A percentile compares a stretch with the other conserved stretches of the same genome.
Conservation (phyloP, 2,888 invertebrate genomes). For the Eupithecia insigniata region DNA sequence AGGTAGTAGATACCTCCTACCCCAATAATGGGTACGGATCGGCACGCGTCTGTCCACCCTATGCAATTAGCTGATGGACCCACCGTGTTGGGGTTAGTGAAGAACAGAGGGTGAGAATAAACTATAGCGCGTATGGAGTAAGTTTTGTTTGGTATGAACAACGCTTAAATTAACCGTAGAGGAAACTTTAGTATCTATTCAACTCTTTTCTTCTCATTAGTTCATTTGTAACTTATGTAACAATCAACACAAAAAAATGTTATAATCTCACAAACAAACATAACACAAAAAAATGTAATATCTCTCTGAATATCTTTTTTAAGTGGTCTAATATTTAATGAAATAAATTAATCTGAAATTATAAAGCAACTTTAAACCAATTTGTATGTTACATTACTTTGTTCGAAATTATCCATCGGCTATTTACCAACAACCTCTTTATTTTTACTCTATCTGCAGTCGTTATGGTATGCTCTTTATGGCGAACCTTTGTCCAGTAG, state of each 20-base stretch:
- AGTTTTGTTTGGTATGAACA: not conserved
- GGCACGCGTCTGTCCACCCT: conserved; percentile 28
- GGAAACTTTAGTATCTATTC: no score
- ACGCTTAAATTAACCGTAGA: not conserved
- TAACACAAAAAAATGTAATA: no score
- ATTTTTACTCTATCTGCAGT: conserved; percentile 1
- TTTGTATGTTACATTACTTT: not conserved
- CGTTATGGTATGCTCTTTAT: conserved; percentile 16
- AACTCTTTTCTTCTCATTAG: no score
- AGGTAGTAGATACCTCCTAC: not conserved
- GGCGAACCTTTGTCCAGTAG: conserved; percentile 11
- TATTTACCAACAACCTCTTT: not conserved
- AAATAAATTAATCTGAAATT: no score
- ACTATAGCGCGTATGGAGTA: not conserved
- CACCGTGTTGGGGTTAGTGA: conserved; percentile 16
- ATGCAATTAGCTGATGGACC: conserved; percentile 46
- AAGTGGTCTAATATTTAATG: no score
- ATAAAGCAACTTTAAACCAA: not conserved
- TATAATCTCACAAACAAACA: no score
- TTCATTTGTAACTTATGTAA: no score
- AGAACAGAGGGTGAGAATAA: not conserved
- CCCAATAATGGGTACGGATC: conserved; percentile 1
- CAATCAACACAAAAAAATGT: no score
- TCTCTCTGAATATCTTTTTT: no score
- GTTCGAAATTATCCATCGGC: not conserved